Percentiles rank a stretch among this genome's conserved stretches.
Evolutionary conservation across 2,797 vertebrate species (phyloP).

Genomic region (Enteromius fasciolatus): DNA sequence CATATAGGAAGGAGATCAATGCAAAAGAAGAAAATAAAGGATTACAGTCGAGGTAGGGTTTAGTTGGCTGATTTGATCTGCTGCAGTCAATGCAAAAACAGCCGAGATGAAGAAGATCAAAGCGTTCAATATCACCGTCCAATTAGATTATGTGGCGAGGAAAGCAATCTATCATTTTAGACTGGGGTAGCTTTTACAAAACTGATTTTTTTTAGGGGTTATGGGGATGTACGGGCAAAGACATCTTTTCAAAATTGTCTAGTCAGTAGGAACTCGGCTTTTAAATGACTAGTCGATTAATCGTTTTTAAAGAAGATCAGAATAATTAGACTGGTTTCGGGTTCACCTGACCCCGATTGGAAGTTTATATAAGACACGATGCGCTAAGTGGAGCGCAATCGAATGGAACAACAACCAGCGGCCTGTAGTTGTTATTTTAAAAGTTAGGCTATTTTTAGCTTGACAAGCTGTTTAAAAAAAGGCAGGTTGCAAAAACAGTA

Average conservation of each 20-base stretch:
- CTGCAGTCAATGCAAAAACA: conserved; percentile 13
- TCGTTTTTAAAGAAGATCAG: background rate
- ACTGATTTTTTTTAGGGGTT: background rate
- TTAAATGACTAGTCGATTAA: background rate
- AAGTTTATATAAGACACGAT: background rate
- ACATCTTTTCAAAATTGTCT: background rate
- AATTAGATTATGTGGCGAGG: conserved; percentile 7
- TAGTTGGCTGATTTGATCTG: conserved; percentile 1
- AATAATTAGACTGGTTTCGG: background rate
- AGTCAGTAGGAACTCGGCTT: background rate
- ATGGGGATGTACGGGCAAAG: background rate
- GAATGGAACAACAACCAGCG: background rate
- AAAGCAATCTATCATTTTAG: conserved; percentile 9
- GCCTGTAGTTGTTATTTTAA: background rate
- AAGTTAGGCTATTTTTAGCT: conserved; percentile 2
- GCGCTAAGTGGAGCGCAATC: background rate
- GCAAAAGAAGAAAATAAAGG: conserved; percentile 26
- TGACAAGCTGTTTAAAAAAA: background rate
- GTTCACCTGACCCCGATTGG: background rate
- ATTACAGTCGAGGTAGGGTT: conserved; percentile 18
- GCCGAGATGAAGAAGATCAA: conserved; percentile 18
- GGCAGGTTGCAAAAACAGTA: background rate
- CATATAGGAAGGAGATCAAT: conserved; percentile 31
- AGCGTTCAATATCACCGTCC: background rate
- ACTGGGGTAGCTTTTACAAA: background rate